Evolutionary conservation across 2,888 invertebrate genomes (phyloP).

Genomic region (Caenorhabditis sp.): DNA sequence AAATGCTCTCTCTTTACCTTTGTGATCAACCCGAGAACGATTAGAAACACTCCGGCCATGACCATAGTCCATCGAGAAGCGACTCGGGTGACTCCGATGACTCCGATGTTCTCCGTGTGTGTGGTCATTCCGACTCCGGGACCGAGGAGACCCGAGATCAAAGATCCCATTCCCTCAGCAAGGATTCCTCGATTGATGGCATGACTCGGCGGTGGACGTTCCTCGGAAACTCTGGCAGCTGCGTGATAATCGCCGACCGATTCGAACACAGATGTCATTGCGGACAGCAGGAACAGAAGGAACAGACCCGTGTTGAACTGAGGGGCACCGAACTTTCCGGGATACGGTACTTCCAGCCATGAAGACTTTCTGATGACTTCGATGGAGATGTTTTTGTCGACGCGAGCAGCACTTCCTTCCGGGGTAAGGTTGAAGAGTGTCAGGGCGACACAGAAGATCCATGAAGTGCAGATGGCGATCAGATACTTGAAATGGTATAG

Average conservation of each 20-base stretch:
- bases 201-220: slow-evolving; percentile 91
- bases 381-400: slow-evolving; percentile 77
- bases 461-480: slow-evolving; percentile 80
- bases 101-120: slow-evolving; percentile 93
- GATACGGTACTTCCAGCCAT: slow-evolving; percentile 79
- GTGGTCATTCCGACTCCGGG: slow-evolving; percentile 93
- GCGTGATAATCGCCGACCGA: slow-evolving; percentile 89
- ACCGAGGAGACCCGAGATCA: slow-evolving; percentile 91
- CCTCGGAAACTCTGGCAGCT: slow-evolving; percentile 88
- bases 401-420: slow-evolving; percentile 76
- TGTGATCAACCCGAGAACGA: slow-evolving; percentile 84
- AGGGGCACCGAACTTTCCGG: slow-evolving; percentile 80
- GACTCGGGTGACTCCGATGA: slow-evolving; percentile 91
- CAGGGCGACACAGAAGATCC: slow-evolving; percentile 79
- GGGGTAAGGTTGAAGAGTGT: slow-evolving; percentile 77
- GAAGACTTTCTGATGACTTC: slow-evolving; percentile 74
- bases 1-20: slow-evolving; percentile 78
- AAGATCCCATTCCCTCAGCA: slow-evolving; percentile 88
- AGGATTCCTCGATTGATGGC: slow-evolving; percentile 92
- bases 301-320: slow-evolving; percentile 76
- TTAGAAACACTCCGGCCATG: slow-evolving; percentile 84
- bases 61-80: slow-evolving; percentile 84
- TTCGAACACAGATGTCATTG: slow-evolving; percentile 81
- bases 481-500: slow-evolving; percentile 79
- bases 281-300: slow-evolving; percentile 80